Evolutionary conservation across 2,888 invertebrate species (phyloP).

Genomic region (Baronia brevicornis): DNA sequence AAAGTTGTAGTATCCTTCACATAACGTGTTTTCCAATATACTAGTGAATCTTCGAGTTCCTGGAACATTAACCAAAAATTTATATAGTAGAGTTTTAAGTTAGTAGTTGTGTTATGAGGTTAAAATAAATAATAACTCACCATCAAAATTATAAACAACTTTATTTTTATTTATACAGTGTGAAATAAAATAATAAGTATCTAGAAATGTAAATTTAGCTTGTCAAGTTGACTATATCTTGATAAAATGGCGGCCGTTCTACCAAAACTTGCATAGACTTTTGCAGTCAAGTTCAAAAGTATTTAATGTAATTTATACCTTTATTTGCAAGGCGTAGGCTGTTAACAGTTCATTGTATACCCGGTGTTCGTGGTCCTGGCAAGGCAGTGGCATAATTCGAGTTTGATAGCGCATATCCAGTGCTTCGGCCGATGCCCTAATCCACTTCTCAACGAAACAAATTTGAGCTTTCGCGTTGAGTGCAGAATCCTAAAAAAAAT

Average conservation of each 20-base stretch:
- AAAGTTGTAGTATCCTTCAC: conserved; percentile 40
- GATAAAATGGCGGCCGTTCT: no score
- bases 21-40: conserved; percentile 70
- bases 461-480: conserved; percentile 46
- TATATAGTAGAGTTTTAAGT: no score
- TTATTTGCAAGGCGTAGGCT: conserved; percentile 48
- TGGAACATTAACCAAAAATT: no score
- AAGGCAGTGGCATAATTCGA: conserved; percentile 30
- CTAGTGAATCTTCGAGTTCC: conserved; percentile 83
- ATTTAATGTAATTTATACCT: conserved; percentile 32
- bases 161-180: no score
- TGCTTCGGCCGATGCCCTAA: conserved; percentile 47
- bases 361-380: conserved; percentile 42
- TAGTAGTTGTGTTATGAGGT: no score
- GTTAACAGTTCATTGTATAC: conserved; percentile 47
- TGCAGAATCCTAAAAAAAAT: conserved; percentile 19
- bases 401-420: conserved; percentile 35
- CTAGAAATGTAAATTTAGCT: no score
- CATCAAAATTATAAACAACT: no score
- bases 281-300: no score
- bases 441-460: conserved; percentile 54
- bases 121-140: no score
- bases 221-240: no score
- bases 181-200: no score
- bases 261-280: no score